Conservation (phyloP, 1,140 invertebrate species). For the Calosoma granatense region DNA sequence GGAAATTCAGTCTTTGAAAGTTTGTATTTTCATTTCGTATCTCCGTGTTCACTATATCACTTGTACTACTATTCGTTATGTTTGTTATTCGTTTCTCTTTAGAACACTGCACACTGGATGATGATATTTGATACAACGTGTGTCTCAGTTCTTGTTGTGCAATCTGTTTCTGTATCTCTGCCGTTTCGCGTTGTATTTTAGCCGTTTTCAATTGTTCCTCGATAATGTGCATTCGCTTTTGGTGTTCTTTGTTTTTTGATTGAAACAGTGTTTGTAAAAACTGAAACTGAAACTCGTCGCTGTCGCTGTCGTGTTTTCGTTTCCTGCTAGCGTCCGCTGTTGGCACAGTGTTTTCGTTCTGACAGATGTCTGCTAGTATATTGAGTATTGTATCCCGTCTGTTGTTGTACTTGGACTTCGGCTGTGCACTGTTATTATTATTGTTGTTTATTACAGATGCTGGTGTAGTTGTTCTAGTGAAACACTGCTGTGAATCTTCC, state of each 20-base stretch:
- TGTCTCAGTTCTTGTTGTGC: slow-evolving; percentile 16
- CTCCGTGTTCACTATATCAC: background rate
- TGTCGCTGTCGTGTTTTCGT: background rate
- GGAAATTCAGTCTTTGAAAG: background rate
- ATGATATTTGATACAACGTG: background rate
- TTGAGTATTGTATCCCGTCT: background rate
- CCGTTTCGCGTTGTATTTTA: slow-evolving; percentile 32
- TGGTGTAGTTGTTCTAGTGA: background rate
- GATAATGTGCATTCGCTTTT: slow-evolving; percentile 33
- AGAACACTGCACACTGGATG: background rate
- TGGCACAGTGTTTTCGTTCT: background rate
- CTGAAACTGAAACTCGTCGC: background rate
- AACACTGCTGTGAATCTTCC: background rate
- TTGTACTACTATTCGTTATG: background rate
- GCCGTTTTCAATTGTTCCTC: slow-evolving; percentile 33
- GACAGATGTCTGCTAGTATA: background rate
- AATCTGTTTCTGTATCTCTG: slow-evolving; percentile 34
- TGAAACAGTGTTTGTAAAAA: background rate
- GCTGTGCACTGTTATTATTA: no score
- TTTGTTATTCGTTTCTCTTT: background rate
- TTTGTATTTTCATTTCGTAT: background rate
- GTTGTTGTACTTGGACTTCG: background rate
- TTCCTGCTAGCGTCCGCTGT: background rate
- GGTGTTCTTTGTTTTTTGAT: slow-evolving; percentile 31
- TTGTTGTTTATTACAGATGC: no score